Percentiles rank a stretch among this genome's conserved stretches.
phyloP scores from a whole-genome alignment of 2,888 invertebrate genomes.

The Drosophila affinis region DNA sequence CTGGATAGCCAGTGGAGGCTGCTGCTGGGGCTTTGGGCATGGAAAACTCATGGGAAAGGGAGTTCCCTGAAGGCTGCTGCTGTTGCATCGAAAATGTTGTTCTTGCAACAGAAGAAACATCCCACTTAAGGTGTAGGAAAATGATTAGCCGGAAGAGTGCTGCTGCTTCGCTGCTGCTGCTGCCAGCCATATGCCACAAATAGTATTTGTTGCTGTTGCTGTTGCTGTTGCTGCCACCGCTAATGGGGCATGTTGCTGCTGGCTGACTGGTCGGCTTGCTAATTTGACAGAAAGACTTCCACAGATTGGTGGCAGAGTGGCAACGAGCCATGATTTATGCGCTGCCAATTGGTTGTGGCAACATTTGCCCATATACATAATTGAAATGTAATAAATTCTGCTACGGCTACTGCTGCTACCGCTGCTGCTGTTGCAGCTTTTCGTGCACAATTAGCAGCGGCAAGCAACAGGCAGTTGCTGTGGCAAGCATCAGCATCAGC shows the following conservation, averaged over 20 bases:
- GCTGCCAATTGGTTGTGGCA: slow-evolving; percentile 73
- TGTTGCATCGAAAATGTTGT: slow-evolving; percentile 1
- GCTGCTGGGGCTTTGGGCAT: slow-evolving; percentile 11
- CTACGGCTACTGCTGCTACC: slow-evolving; percentile 22
- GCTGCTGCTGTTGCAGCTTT: slow-evolving; percentile 32
- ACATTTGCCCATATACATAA: slow-evolving; percentile 79
- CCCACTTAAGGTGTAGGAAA: slow-evolving; percentile 40
- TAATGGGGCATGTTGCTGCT: slow-evolving; percentile 44
- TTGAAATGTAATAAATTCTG: slow-evolving; percentile 79
- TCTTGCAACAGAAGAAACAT: slow-evolving; percentile 1
- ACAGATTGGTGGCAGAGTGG: slow-evolving; percentile 25
- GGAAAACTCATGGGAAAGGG: slow-evolving; percentile 28
- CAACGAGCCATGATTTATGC: slow-evolving; percentile 67
- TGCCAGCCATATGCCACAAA: slow-evolving; percentile 3
- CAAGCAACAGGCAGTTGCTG: slow-evolving; percentile 16
- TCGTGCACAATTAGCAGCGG: slow-evolving; percentile 50
- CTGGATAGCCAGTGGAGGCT: slow-evolving; percentile 24
- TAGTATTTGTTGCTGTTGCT: slow-evolving; percentile 36
- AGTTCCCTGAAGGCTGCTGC: slow-evolving; percentile 21
- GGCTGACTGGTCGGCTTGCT: slow-evolving; percentile 55
- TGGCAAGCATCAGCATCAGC: neutral
- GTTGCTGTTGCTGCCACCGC: slow-evolving; percentile 23
- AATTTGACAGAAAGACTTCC: slow-evolving; percentile 67
- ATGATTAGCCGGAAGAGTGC: slow-evolving; percentile 34
- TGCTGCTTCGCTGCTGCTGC: slow-evolving; percentile 4